phyloP scores from a whole-genome alignment of 2,888 invertebrate species.

The Aspidapion aeneum region DNA sequence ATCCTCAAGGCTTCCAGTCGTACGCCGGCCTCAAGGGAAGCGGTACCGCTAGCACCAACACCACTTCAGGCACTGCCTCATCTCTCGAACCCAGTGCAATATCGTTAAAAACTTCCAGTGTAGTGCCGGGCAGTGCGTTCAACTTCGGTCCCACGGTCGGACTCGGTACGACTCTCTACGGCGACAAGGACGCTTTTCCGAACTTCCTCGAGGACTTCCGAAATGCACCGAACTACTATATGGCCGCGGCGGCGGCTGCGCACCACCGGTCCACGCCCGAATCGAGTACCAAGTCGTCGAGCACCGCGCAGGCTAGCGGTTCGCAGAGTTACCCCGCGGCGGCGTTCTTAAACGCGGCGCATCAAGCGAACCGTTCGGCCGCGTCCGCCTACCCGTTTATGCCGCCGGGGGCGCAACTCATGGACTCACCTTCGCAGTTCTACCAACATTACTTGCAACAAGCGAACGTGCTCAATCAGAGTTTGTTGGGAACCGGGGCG shows the following conservation, averaged over 20 bases:
- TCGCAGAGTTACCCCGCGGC: slow-evolving; percentile 21
- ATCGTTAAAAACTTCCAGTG: slow-evolving; percentile 63
- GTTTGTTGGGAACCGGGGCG: slow-evolving; percentile 44
- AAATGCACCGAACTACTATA: slow-evolving; percentile 58
- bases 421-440: slow-evolving; percentile 62
- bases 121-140: slow-evolving; percentile 80
- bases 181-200: slow-evolving; percentile 63
- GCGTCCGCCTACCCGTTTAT: slow-evolving; percentile 61
- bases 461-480: slow-evolving; percentile 52
- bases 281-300: not conserved
- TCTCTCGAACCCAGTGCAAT: slow-evolving; percentile 51
- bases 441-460: slow-evolving; percentile 72
- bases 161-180: slow-evolving; percentile 55
- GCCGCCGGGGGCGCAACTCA: slow-evolving; percentile 46
- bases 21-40: slow-evolving; percentile 54
- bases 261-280: slow-evolving; percentile 38
- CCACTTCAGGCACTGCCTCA: slow-evolving; percentile 22
- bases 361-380: slow-evolving; percentile 54
- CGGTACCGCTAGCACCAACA: not conserved
- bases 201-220: slow-evolving; percentile 69
- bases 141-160: slow-evolving; percentile 72
- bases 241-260: slow-evolving; percentile 49
- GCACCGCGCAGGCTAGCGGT: not conserved
- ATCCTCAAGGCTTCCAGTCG: slow-evolving; percentile 55
- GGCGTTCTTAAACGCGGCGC: slow-evolving; percentile 58